A percentile compares a stretch with the other conserved stretches of the same genome.
These are phyloP conservation scores for Piscicola geometra DNA, from an alignment of 2,888 invertebrate genomes.

Conservation along the genomic window DNA sequence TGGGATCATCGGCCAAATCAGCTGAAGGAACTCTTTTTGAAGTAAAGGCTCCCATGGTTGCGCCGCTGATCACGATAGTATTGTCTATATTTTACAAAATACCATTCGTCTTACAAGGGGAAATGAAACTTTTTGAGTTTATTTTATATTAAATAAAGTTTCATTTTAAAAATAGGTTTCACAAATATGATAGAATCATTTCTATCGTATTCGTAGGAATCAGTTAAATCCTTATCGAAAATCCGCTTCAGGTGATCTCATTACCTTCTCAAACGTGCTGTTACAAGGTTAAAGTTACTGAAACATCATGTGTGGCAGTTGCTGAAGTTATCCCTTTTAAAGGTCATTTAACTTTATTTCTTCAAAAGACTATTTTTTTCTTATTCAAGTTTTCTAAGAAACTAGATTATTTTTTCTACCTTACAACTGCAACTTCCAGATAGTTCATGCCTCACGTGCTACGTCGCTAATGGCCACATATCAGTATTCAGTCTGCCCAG, in stretches of 20 bases:
- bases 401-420: too few species aligned
- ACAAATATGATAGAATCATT: background rate
- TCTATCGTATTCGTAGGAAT: background rate
- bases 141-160: too few species aligned
- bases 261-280: slow-evolving; percentile 91
- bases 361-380: background rate
- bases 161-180: background rate
- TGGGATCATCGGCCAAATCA: too few species aligned
- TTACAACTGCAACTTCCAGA: too few species aligned
- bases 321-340: slow-evolving; percentile 83
- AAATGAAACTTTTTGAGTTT: too few species aligned
- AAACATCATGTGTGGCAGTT: slow-evolving; percentile 86
- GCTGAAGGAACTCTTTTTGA: too few species aligned
- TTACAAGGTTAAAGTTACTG: slow-evolving; percentile 82
- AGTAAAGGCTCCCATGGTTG: too few species aligned
- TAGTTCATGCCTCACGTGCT: slow-evolving; percentile 87
- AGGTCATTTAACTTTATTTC: slow-evolving; percentile 57
- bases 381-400: too few species aligned
- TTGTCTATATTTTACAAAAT: too few species aligned
- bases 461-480: slow-evolving; percentile 88
- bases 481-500: slow-evolving; percentile 91
- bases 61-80: too few species aligned
- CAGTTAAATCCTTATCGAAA: too few species aligned
- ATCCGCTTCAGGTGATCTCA: slow-evolving; percentile 73
- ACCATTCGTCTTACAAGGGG: too few species aligned